Conservation (phyloP, 1,140 invertebrate species). For the Drosophila serrata region DNA sequence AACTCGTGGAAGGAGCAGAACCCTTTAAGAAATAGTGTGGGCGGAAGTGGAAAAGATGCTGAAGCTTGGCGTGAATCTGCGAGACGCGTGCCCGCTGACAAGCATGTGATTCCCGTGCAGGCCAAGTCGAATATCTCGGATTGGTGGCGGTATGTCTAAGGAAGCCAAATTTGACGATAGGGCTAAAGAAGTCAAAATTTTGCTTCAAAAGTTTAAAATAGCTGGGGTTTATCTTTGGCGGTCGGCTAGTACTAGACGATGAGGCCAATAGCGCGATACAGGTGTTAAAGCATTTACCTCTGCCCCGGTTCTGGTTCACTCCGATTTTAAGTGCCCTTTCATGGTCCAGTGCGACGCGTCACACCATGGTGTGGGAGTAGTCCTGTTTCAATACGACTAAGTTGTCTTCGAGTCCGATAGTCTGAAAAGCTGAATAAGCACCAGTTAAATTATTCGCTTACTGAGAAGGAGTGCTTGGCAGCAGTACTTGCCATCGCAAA, state of each 20-base stretch:
- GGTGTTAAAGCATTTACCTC: no score
- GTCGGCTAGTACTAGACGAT: no score
- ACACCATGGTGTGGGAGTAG: not conserved
- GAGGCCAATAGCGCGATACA: no score
- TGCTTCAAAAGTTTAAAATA: not conserved
- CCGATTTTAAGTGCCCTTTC: not conserved
- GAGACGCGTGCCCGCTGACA: no score
- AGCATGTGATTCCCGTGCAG: no score
- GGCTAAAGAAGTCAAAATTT: constrained; percentile 11
- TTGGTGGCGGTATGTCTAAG: not conserved
- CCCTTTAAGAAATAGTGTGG: not conserved
- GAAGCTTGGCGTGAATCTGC: not conserved
- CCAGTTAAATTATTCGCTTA: no score
- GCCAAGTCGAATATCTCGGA: not conserved
- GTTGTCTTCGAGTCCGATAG: not conserved
- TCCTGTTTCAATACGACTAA: not conserved
- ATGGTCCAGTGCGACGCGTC: not conserved
- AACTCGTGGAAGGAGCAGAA: no score
- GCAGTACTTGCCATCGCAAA: not conserved
- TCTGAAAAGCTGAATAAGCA: no score
- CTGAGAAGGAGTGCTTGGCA: not conserved
- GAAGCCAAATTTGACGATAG: not conserved
- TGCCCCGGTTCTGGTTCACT: not conserved
- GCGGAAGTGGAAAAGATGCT: not conserved
- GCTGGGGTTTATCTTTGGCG: not conserved